phyloP scores from a whole-genome alignment of 2,888 invertebrate species.

The Seladonia tumulorum region DNA sequence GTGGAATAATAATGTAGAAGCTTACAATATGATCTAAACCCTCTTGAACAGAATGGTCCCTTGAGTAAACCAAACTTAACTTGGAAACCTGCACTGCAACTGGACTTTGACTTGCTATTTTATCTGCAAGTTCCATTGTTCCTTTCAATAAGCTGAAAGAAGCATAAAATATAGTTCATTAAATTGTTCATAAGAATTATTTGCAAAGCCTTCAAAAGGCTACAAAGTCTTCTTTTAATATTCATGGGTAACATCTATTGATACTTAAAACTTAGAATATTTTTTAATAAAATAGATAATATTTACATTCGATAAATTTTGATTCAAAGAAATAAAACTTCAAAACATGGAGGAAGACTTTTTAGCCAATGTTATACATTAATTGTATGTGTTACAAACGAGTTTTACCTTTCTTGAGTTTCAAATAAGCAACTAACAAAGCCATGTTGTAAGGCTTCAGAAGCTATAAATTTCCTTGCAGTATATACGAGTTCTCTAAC shows the following conservation, averaged over 20 bases:
- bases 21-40: slow-evolving; percentile 96
- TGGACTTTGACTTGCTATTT: slow-evolving; percentile 95
- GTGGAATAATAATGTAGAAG: slow-evolving; percentile 75
- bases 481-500: slow-evolving; percentile 95
- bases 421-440: slow-evolving; percentile 92
- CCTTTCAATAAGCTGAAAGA: slow-evolving; percentile 88
- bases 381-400: slow-evolving; percentile 1
- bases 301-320: neutral
- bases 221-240: neutral
- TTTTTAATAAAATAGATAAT: neutral
- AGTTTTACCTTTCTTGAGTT: slow-evolving; percentile 88
- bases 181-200: neutral
- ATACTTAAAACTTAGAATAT: neutral
- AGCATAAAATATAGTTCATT: slow-evolving; percentile 63
- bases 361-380: neutral
- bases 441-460: slow-evolving; percentile 93
- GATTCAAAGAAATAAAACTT: neutral
- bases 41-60: slow-evolving; percentile 94
- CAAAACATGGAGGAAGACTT: neutral
- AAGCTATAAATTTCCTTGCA: slow-evolving; percentile 91
- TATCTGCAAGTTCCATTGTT: slow-evolving; percentile 90
- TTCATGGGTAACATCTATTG: too few relatives aligned
- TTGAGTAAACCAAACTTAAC: slow-evolving; percentile 91
- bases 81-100: slow-evolving; percentile 98
- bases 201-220: too few relatives aligned